Percentiles rank a stretch among this genome's conserved stretches.
Conservation (phyloP, 2,888 invertebrate species). For the Latheticus oryzae region DNA sequence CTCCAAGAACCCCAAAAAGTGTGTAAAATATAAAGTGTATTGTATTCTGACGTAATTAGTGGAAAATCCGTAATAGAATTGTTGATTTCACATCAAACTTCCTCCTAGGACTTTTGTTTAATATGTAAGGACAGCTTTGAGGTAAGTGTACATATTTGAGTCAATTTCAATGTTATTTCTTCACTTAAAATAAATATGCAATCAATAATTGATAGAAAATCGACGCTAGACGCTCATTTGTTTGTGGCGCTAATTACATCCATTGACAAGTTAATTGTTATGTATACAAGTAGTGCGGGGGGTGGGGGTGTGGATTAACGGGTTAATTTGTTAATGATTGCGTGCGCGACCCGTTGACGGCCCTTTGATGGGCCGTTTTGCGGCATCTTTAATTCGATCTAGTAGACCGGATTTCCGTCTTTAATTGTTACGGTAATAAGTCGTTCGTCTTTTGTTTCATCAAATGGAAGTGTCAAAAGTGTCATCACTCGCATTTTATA, state of each 20-base stretch:
- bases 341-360: constrained; percentile 47
- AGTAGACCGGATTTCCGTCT: constrained; percentile 41
- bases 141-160: constrained; percentile 50
- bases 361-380: constrained; percentile 29
- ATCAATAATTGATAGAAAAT: constrained; percentile 1
- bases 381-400: constrained; percentile 30
- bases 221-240: constrained; percentile 34
- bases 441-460: constrained; percentile 45
- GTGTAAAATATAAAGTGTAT: constrained; percentile 12
- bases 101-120: constrained; percentile 43
- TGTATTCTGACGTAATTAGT: neutral
- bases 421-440: constrained; percentile 40
- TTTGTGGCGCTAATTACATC: constrained; percentile 52
- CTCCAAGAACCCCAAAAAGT: constrained; percentile 16
- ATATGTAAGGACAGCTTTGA: constrained; percentile 58
- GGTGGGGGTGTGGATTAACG: constrained; percentile 53
- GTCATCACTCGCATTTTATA: constrained; percentile 37
- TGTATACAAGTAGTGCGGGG: constrained; percentile 56
- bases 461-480: constrained; percentile 35
- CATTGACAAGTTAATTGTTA: constrained; percentile 61
- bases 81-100: constrained; percentile 5
- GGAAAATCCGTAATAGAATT: constrained; percentile 3
- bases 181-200: neutral
- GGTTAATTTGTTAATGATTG: constrained; percentile 58
- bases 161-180: constrained; percentile 1